Percentiles rank a stretch among this genome's conserved stretches.
Conservation (phyloP, 2,113 vertebrate genomes). For the Chamaetylas fuelleborni region DNA sequence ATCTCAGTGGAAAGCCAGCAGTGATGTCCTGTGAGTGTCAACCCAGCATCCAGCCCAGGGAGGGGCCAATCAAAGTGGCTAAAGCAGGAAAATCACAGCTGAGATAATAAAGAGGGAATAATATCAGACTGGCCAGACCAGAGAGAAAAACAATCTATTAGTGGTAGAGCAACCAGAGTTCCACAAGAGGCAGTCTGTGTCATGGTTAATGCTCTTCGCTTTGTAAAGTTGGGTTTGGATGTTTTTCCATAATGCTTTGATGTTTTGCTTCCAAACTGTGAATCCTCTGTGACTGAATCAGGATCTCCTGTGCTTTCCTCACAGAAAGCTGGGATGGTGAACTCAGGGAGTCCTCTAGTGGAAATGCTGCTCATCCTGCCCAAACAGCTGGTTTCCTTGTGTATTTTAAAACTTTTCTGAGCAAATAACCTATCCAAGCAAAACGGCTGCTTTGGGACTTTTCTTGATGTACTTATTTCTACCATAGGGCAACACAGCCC, state of each 20-base stretch:
- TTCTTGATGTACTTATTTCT: neutral
- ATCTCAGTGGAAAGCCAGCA: neutral
- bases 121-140: neutral
- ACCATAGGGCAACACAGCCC: accelerated
- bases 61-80: accelerated
- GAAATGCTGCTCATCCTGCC: neutral
- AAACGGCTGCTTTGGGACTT: neutral
- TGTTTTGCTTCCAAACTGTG: neutral
- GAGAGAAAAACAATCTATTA: accelerated
- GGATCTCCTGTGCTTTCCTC: neutral
- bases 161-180: neutral
- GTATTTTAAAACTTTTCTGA: neutral
- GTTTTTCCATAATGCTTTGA: neutral
- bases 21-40: accelerated
- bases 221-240: neutral
- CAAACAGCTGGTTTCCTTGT: neutral
- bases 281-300: neutral
- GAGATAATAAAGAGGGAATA: neutral
- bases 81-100: neutral
- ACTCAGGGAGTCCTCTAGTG: neutral
- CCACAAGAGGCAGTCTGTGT: neutral
- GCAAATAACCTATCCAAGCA: neutral
- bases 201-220: neutral
- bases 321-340: neutral
- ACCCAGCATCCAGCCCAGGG: accelerated